Base-by-base conservation (phyloP, 2,797 vertebrate genomes). In the Atherinosoma microstoma region DNA sequence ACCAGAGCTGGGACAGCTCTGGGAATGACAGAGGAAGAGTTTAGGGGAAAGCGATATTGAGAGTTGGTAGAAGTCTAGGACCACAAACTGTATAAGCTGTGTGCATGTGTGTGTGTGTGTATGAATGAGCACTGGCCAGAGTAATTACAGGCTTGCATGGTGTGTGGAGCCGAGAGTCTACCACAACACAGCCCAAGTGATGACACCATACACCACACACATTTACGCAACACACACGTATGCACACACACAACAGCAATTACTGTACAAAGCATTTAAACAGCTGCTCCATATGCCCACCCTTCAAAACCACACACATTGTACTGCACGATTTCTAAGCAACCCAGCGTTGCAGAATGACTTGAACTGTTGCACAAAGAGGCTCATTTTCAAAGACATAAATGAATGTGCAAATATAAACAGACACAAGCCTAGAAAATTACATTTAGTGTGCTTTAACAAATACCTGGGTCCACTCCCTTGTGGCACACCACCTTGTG, bases 91-190 rank as follows among this genome's bases (percentile, higher is more conserved):
- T 87, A 78, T 82, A 84, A 85, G 87, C 82, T 86, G 74, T 85
- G 85, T 91, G 87, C 90, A 75, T 83, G 85, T 30, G 32, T 30
- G 62, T 22, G 20, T 18, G 47, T 36, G 45, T 38, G 80, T 84
- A 84, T 89, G 85, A 89, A 80, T 86, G 85, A 87, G 79, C 70
- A 40, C 73, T 88, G 89, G 89, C 79, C 84, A 88, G 78, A 89
- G 88, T 93, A 93, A 93, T 93, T 93, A 93, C 92, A 93, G 91
- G 86, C 91, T 87, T 64, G 90, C 88, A 84, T 88, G 81, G 87
- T 92, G 91, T 89, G 90, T 93, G 92, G 92, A 93, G 92, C 90
- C 92, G 90, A 92, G 75, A 93, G 91, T 93, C 92, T 93, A 93
- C 91, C 92, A 93, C 92, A 93, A 93, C 91, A 93, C 87, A 92